Evolutionary conservation across 2,113 vertebrate species (phyloP).

Genomic region (Atrichornis clamosus): DNA sequence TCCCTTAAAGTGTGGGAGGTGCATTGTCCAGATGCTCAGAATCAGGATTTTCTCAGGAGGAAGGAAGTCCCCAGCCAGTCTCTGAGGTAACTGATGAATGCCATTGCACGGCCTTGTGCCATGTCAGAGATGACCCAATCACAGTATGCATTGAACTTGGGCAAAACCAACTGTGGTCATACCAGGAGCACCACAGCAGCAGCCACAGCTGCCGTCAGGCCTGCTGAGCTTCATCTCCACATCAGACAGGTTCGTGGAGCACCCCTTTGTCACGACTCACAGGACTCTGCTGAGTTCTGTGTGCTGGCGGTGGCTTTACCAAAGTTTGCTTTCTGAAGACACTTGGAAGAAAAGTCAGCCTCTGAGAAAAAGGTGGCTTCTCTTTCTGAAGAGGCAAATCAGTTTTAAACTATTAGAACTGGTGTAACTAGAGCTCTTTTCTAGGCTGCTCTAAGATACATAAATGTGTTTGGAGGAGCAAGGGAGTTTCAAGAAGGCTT

Average conservation of each 20-base stretch:
- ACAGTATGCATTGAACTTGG: fast-evolving
- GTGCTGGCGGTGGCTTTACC: background rate
- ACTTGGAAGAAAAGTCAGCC: background rate
- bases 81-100: background rate
- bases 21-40: fast-evolving
- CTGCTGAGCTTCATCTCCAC: fast-evolving
- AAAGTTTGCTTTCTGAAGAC: background rate
- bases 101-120: background rate
- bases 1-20: fast-evolving
- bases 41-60: background rate
- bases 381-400: background rate
- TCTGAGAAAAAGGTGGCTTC: background rate
- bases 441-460: background rate
- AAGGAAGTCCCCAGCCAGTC: background rate
- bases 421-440: background rate
- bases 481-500: background rate
- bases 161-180: fast-evolving
- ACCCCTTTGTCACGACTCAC: too few relatives aligned
- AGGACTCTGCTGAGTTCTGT: fast-evolving
- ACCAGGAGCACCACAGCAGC: fast-evolving
- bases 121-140: fast-evolving
- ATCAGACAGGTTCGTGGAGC: background rate
- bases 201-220: background rate
- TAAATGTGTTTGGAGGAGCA: background rate
- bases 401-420: background rate